Conservation (phyloP, 1,140 invertebrate species). For the Nasonia vitripennis region DNA sequence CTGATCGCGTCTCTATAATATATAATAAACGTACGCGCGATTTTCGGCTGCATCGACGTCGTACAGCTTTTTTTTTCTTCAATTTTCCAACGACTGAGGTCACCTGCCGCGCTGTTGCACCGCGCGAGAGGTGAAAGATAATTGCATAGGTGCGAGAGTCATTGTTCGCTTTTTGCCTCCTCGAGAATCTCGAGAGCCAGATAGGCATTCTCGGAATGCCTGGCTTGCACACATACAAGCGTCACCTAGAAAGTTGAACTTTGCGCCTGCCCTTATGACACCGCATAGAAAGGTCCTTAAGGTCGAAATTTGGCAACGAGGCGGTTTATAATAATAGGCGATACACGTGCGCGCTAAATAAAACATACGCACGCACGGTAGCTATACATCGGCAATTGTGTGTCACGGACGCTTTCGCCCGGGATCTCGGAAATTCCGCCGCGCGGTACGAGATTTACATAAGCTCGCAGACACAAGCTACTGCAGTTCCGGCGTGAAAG, state of each 20-base stretch:
- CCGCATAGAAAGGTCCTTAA: too few species aligned
- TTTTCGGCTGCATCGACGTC: not conserved
- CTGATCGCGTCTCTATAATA: conserved; percentile 58
- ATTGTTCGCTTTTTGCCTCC: too few species aligned
- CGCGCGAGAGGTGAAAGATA: not conserved
- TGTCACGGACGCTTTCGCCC: too few species aligned
- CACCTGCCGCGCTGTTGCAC: not conserved
- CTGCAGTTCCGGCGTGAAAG: conserved; percentile 24
- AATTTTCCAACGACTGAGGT: too few species aligned
- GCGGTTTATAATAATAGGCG: too few species aligned
- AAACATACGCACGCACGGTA: not conserved
- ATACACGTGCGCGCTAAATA: not conserved
- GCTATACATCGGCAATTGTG: too few species aligned
- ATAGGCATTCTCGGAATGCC: too few species aligned
- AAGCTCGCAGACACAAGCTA: not conserved
- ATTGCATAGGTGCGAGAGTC: not conserved
- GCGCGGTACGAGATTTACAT: not conserved
- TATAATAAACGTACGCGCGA: conserved; percentile 34
- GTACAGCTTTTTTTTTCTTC: too few species aligned
- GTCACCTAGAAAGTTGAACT: conserved; percentile 4
- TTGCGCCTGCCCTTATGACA: not conserved
- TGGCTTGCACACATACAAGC: too few species aligned
- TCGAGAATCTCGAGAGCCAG: too few species aligned
- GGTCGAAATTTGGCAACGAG: not conserved
- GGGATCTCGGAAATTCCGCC: too few species aligned